Evolutionary conservation across 2,113 vertebrate genomes (phyloP), one percentile per base, ranked within the genome.

Genomic region (Myiagra hebetior): DNA sequence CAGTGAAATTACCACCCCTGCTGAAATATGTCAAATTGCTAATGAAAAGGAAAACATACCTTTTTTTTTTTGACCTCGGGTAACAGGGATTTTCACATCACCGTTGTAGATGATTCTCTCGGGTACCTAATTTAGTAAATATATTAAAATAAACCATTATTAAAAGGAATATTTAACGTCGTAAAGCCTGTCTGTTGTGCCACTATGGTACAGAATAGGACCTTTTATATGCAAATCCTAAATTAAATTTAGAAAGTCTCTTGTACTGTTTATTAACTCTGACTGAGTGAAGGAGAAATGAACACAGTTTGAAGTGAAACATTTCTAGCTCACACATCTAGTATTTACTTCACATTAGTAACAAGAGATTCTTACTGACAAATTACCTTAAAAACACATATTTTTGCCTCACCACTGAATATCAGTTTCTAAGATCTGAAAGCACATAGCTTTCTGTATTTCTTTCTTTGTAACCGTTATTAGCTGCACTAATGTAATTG

Each of bases 41-140:
- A 89, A 96, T 84, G 64, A 97, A 98, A 97, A 97, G 67, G 56
- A 95, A 97, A 95, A 95, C 93, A 63, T 98, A 98, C 98, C 98
- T 95, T 78, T 82, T 44, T 56, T 70, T 72, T 73, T 96, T 98
- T 92, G 96, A 97, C 97, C 98, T 97, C 98, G 79, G 98, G 96
- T 93, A 95, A 97, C 97, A 94, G 97, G 96, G 85, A 93, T 95
- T 98, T 97, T 98, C 98, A 98, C 98, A 98, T 98, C 98, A 98
- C 98, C 91, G 98, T 98, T 97, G 98, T 97, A 96, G 98, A 98
- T 44, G 98, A 98, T 97, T 98, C 98, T 97, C 98, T 98, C 96
- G 98, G 98, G 96, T 98, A 98, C 98, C 98, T 98, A 93, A 97
- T 98, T 98, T 92, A 96, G 97, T 87, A 98, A 98, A 98, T 98